A percentile compares a stretch with the other conserved stretches of the same genome.
phyloP scores from a whole-genome alignment of 2,113 vertebrate species.

The Eublepharis macularius region DNA sequence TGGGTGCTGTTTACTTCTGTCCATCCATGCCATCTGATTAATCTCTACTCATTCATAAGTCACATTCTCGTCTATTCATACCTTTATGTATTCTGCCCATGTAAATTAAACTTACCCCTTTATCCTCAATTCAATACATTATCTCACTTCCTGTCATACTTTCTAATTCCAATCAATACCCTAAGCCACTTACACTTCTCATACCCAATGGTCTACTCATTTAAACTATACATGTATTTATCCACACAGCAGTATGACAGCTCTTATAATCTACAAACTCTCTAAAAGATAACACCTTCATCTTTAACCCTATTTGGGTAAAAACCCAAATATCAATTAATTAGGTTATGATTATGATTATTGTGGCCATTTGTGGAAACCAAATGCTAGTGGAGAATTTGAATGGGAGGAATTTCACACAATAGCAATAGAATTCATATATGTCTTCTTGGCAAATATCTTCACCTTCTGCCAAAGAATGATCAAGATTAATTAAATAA shows the following conservation, averaged over 20 bases:
- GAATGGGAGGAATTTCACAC: background rate
- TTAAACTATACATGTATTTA: background rate
- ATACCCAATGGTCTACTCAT: background rate
- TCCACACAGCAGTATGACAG: too few species aligned
- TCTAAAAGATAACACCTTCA: background rate
- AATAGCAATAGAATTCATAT: conserved; percentile 15
- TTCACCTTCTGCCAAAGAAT: background rate
- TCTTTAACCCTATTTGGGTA: too few species aligned
- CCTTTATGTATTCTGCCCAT: background rate
- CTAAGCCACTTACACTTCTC: background rate
- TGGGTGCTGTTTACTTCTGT: background rate
- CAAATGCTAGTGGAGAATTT: background rate
- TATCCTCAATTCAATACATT: background rate
- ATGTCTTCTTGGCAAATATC: background rate
- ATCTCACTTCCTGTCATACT: background rate
- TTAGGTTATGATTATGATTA: background rate
- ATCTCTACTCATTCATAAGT: background rate
- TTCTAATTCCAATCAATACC: background rate
- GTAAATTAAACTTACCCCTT: background rate
- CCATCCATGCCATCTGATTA: background rate
- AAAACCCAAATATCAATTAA: background rate
- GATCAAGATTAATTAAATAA: background rate
- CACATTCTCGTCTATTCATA: background rate
- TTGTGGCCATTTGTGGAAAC: background rate
- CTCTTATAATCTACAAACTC: background rate